Evolutionary conservation across 2,888 invertebrate genomes (phyloP).

Genomic region (Stenodera caucasica): DNA sequence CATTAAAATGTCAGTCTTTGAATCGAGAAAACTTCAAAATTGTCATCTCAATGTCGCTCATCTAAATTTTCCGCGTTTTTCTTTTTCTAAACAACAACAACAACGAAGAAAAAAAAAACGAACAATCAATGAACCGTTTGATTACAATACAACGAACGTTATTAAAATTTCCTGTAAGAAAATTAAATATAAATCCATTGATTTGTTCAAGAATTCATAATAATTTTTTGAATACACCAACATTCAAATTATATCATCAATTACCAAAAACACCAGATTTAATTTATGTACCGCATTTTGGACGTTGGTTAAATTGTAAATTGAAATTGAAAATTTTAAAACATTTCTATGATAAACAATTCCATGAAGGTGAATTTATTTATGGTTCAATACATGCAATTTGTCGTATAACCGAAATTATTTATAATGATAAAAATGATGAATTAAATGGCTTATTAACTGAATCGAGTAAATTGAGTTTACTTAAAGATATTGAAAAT

Average conservation of each 20-base stretch:
- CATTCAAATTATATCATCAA: conserved; percentile 22
- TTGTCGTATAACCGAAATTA: conserved; percentile 52
- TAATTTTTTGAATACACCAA: not conserved
- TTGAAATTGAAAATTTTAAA: conserved; percentile 50
- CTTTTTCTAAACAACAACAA: too few species aligned
- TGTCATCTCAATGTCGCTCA: too few species aligned
- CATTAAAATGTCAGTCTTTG: too few species aligned
- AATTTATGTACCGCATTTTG: conserved; percentile 52
- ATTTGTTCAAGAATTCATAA: not conserved
- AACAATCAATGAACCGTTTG: not conserved
- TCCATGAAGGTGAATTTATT: conserved; percentile 55
- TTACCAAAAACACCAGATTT: conserved; percentile 50
- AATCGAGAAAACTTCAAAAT: too few species aligned
- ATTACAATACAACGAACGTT: not conserved
- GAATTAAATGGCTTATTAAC: conserved; percentile 47
- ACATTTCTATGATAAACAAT: conserved; percentile 52
- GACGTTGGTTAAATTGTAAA: conserved; percentile 53
- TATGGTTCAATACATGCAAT: conserved; percentile 51
- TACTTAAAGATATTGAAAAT: conserved; percentile 44
- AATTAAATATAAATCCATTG: not conserved
- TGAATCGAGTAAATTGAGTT: conserved; percentile 37
- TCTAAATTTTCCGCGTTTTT: too few species aligned
- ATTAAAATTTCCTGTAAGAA: not conserved
- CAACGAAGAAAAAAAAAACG: too few species aligned
- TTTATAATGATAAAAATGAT: conserved; percentile 45